These are phyloP conservation scores for Eulacestoma nigropectus DNA, from an alignment of 2,113 vertebrate species.

Conservation along the genomic window DNA sequence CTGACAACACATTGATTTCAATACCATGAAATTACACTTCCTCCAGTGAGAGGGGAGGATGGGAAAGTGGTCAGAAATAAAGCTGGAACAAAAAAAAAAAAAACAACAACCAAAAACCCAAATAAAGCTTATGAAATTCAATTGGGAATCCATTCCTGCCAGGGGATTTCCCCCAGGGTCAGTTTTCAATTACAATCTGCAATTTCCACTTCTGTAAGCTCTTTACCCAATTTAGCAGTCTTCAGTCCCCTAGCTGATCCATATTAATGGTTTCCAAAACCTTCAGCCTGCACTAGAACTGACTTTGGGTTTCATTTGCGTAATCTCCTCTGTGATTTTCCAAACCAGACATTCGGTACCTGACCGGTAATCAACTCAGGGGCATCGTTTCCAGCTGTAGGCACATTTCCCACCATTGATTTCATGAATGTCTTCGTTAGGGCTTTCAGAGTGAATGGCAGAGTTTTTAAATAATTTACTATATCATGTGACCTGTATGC, in stretches of 20 bases:
- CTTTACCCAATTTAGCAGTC: slow-evolving; percentile 44
- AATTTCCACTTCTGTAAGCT: slow-evolving; percentile 51
- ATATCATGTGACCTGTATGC: neutral
- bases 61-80: slow-evolving; percentile 1
- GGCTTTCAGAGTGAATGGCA: neutral
- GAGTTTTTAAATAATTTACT: neutral
- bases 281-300: neutral
- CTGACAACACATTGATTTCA: neutral
- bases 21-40: slow-evolving; percentile 13
- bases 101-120: neutral
- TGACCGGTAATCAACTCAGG: neutral
- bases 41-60: neutral
- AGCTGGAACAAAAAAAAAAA: neutral
- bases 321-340: slow-evolving; percentile 21
- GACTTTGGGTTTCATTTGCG: slow-evolving; percentile 14
- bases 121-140: slow-evolving; percentile 31
- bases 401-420: neutral
- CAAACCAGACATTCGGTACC: neutral
- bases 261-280: slow-evolving; percentile 39
- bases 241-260: slow-evolving; percentile 26
- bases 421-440: neutral
- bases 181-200: slow-evolving; percentile 22
- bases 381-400: neutral
- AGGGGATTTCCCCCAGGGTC: slow-evolving; percentile 34
- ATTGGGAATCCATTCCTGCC: neutral